These are phyloP conservation scores for Pristionchus entomophagus DNA, from an alignment of 2,888 invertebrate species.

Conservation along the genomic window DNA sequence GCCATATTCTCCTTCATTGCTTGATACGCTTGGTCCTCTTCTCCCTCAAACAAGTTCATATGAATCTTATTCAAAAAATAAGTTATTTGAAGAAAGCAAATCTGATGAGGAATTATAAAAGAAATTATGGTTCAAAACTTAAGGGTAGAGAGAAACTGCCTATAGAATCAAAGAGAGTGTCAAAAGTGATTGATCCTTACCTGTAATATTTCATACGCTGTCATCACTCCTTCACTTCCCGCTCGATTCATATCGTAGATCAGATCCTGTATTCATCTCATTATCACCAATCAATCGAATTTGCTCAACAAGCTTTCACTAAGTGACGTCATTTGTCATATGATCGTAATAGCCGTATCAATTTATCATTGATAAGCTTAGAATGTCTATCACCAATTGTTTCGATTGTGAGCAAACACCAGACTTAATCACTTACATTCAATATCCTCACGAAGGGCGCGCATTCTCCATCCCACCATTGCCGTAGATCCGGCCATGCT, in stretches of 20 bases:
- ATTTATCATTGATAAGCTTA: neutral
- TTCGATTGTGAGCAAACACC: neutral
- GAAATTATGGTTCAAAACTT: too few relatives aligned
- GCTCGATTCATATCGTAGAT: conserved; percentile 47
- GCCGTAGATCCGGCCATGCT: conserved; percentile 12
- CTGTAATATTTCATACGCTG: conserved; percentile 37
- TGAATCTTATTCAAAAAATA: neutral
- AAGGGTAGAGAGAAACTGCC: too few relatives aligned
- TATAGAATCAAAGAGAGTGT: neutral
- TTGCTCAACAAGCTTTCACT: neutral
- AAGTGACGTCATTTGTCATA: neutral
- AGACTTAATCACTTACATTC: neutral
- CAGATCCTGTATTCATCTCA: conserved; percentile 25
- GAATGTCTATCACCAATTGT: neutral
- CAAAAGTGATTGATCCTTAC: neutral
- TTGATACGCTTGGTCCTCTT: conserved; percentile 25
- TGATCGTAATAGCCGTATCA: neutral
- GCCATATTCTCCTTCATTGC: conserved; percentile 26
- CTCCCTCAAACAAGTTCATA: neutral
- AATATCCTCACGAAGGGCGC: conserved; percentile 42
- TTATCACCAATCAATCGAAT: neutral
- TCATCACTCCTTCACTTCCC: conserved; percentile 34
- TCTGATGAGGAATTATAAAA: too few relatives aligned
- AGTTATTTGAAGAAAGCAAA: neutral
- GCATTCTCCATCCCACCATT: conserved; percentile 48